Evolutionary conservation across 2,113 vertebrate species (phyloP), one percentile per base, ranked within the genome.

Genomic region (Delphinapterus leucas): DNA sequence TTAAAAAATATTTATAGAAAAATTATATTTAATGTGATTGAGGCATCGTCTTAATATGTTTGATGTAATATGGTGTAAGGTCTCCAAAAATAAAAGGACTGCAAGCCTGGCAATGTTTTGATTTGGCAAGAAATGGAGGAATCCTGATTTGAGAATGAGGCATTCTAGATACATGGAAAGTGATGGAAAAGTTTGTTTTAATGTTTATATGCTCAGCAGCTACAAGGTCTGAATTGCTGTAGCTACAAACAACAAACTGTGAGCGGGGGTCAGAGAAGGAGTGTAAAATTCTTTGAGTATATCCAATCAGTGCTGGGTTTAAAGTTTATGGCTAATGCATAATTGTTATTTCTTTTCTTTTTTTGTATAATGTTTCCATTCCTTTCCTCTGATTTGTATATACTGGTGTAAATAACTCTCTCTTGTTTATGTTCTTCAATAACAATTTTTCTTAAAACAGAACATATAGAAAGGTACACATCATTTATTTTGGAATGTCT

Each of bases 341-440:
- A 96, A 95, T 97, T 97, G 87, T 93, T 90, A 95, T 90, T 97
- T 97, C 68, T 98, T 95, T 96, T 82, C 68, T 94, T 93, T 96
- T 96, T 73, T 93, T 41, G 96, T 92, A 70, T 96, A 80, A 84
- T 96, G 96, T 97, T 98, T 97, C 96, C 89, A 95, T 95, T 93
- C 47, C 93, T 95, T 94, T 95, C 90, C 93, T 97, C 71, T 88
- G 84, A 95, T 97, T 95, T 98, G 96, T 98, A 95, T 96, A 97
- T 60, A 84, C 83, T 85, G 26, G 26, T 25, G 80, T 92, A 98
- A 98, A 96, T 95, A 98, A 90, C 60, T 93, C 89, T 96, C 76
- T 55, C 92, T 98, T 97, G 80, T 97, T 98, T 97, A 97, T 71
- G 80, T 90, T 88, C 95, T 63, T 36, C 90, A 85, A 41, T 93